Conservation (phyloP, 2,113 vertebrate species). For the Lucifuga dentata region DNA sequence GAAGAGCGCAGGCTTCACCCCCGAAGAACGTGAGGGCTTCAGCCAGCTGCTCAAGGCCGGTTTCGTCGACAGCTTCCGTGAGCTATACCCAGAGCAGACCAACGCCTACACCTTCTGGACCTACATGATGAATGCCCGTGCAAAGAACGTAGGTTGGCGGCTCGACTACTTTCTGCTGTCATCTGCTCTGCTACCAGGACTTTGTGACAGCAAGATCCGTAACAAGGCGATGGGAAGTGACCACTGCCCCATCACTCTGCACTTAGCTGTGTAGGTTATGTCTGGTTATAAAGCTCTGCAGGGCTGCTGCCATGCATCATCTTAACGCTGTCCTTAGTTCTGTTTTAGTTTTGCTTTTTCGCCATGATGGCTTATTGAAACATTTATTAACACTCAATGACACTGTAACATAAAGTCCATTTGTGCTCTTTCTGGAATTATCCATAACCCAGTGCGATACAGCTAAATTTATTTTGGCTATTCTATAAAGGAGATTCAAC, state of each 20-base stretch:
- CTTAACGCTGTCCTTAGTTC: conserved; percentile 8
- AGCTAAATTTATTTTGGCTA: neutral
- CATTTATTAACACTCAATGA: neutral
- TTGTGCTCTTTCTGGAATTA: conserved; percentile 15
- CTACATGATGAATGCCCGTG: conserved; percentile 91
- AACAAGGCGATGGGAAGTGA: conserved; percentile 89
- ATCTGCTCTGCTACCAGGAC: conserved; percentile 77
- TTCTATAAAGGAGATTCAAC: conserved; percentile 31
- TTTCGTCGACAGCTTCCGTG: conserved; percentile 88
- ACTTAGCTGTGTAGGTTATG: conserved; percentile 80
- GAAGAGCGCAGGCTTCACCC: conserved; percentile 91
- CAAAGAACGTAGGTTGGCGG: conserved; percentile 93
- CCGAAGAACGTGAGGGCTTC: conserved; percentile 89
- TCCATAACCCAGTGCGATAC: neutral
- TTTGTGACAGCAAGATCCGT: conserved; percentile 94
- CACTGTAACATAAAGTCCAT: neutral
- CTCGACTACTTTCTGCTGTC: conserved; percentile 93
- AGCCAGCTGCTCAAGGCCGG: conserved; percentile 84
- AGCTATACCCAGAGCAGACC: conserved; percentile 86
- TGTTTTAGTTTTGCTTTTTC: neutral
- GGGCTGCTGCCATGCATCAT: neutral
- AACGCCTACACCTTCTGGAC: conserved; percentile 94
- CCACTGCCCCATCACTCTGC: conserved; percentile 92
- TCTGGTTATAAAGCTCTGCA: neutral
- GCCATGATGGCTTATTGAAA: no score